phyloP scores from a whole-genome alignment of 1,140 invertebrate species.

The Mizuhopecten yessoensis region DNA sequence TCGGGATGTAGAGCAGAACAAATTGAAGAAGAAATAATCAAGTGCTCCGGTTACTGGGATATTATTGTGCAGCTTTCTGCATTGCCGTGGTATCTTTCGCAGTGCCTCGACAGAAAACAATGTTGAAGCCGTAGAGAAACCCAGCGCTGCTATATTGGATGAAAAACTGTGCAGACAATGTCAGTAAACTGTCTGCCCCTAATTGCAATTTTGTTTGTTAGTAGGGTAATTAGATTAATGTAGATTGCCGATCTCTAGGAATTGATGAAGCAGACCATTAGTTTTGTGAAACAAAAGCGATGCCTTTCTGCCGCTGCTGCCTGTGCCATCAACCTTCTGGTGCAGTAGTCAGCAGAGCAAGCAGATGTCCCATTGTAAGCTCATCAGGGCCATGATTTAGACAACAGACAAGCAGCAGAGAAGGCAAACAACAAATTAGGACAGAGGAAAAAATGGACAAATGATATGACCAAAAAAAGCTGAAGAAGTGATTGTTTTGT shows the following conservation, averaged over 20 bases:
- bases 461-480: constrained; percentile 29
- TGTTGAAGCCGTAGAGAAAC: background rate
- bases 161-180: constrained; percentile 32
- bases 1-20: constrained; percentile 43
- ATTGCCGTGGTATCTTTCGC: background rate
- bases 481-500: constrained; percentile 19
- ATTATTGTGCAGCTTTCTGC: constrained; percentile 5
- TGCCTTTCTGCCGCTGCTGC: background rate
- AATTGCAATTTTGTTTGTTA: constrained; percentile 47
- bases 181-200: constrained; percentile 45
- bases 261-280: constrained; percentile 41
- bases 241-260: constrained; percentile 23
- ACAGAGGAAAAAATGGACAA: background rate
- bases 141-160: constrained; percentile 13
- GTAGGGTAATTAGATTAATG: constrained; percentile 33
- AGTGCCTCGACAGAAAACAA: background rate
- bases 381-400: constrained; percentile 27
- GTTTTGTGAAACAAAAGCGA: constrained; percentile 25
- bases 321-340: constrained; percentile 6
- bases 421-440: constrained; percentile 21
- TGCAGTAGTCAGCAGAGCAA: background rate
- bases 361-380: background rate
- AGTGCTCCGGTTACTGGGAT: background rate
- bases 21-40: constrained; percentile 48
- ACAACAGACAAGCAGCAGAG: background rate